A percentile compares a stretch with the other conserved stretches of the same genome.
phyloP scores from a whole-genome alignment of 1,140 invertebrate species.

The Littorina saxatilis region DNA sequence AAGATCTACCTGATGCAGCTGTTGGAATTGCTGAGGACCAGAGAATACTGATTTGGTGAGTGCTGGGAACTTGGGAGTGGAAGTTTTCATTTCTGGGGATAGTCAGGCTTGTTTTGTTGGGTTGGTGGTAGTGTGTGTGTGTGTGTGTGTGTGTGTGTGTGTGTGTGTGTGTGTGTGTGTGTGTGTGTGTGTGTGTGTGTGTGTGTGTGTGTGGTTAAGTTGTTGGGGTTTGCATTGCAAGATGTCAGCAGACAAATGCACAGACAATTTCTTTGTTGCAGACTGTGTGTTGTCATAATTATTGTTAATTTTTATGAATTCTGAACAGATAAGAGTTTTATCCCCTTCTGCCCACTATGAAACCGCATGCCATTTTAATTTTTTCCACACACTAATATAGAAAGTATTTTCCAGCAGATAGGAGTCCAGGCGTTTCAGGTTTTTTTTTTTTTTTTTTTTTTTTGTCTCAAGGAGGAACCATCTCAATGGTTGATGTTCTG shows the following conservation, averaged over 20 bases:
- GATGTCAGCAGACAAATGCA: not conserved
- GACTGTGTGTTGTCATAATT: too few species aligned
- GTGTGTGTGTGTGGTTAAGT: too few species aligned
- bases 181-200: not conserved
- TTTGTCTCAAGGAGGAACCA: too few species aligned
- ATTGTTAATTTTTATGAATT: too few species aligned
- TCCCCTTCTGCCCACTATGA: not conserved
- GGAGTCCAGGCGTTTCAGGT: too few species aligned
- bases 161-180: not conserved
- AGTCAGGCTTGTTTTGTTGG: not conserved
- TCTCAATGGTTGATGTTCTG: not conserved
- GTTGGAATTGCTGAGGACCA: slow-evolving; percentile 2
- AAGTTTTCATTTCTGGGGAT: too few species aligned
- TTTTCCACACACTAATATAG: too few species aligned
- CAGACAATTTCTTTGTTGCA: too few species aligned
- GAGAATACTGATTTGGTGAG: slow-evolving; percentile 7
- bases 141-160: not conserved
- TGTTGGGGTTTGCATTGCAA: not conserved
- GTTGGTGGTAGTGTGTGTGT: too few species aligned
- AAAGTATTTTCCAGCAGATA: too few species aligned
- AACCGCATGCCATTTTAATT: not conserved
- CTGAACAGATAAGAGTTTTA: too few species aligned
- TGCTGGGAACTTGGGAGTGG: too few species aligned
- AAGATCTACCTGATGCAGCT: not conserved
- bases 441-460: not conserved